Conservation (phyloP, 2,888 invertebrate genomes). For the Holacanthella duospinosa region DNA sequence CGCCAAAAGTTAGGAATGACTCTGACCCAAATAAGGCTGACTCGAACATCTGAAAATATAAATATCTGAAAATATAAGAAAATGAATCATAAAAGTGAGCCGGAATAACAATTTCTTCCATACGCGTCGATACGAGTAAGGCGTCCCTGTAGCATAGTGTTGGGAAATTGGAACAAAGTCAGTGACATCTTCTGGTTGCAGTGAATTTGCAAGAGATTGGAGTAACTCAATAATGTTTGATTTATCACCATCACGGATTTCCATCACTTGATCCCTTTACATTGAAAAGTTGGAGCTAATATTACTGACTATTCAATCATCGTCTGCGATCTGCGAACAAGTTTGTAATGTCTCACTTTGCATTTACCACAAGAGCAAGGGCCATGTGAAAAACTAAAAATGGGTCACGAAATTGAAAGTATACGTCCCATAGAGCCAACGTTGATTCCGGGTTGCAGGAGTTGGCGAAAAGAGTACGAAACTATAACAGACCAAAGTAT, state of each 20-base stretch:
- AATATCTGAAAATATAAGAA: slow-evolving; percentile 4
- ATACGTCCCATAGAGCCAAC: slow-evolving; percentile 91
- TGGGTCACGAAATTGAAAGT: slow-evolving; percentile 90
- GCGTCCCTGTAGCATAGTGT: slow-evolving; percentile 87
- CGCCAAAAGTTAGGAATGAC: slow-evolving; percentile 34
- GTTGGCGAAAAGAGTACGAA: slow-evolving; percentile 78
- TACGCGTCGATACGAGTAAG: slow-evolving; percentile 78
- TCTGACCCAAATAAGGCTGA: slow-evolving; percentile 44
- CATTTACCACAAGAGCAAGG: slow-evolving; percentile 89
- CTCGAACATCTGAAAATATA: slow-evolving; percentile 45
- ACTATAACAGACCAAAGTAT: slow-evolving; percentile 47
- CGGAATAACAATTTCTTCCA: slow-evolving; percentile 20
- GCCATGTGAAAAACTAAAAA: slow-evolving; percentile 92
- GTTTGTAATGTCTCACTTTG: slow-evolving; percentile 51
- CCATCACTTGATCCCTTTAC: slow-evolving; percentile 62
- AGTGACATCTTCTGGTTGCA: slow-evolving; percentile 86
- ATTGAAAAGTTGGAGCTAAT: slow-evolving; percentile 5
- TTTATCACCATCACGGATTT: slow-evolving; percentile 47
- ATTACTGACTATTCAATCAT: no score
- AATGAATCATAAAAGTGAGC: not conserved
- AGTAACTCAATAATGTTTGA: slow-evolving; percentile 19
- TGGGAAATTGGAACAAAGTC: slow-evolving; percentile 96
- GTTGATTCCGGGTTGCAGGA: slow-evolving; percentile 76
- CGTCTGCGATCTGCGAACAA: no score
- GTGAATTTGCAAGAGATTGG: slow-evolving; percentile 56